Percentiles rank a stretch among this genome's conserved stretches.
Conservation (phyloP, 2,888 invertebrate species). For the Mesodorylaimus sp. region DNA sequence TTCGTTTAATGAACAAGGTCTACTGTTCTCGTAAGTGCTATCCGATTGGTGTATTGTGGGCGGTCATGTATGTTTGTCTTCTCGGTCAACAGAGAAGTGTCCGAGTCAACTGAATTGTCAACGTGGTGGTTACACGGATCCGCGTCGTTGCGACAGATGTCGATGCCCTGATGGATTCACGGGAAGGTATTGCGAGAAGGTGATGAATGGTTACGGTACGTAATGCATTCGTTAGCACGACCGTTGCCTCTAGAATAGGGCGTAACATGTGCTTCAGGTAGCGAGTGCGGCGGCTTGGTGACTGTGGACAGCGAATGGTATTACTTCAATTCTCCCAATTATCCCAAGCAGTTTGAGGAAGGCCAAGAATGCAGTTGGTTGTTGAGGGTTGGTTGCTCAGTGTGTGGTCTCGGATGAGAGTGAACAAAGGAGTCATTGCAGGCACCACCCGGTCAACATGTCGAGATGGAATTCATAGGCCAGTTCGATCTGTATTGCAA, state of each 20-base stretch:
- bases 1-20: slow-evolving; percentile 26
- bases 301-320: slow-evolving; percentile 11
- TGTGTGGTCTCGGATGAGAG: background rate
- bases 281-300: slow-evolving; percentile 25
- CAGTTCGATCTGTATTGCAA: slow-evolving; percentile 31
- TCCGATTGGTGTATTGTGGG: background rate
- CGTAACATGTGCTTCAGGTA: slow-evolving; percentile 17
- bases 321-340: slow-evolving; percentile 23
- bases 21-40: slow-evolving; percentile 10
- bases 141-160: slow-evolving; percentile 24
- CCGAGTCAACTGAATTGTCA: slow-evolving; percentile 22
- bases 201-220: slow-evolving; percentile 26
- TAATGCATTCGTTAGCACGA: background rate
- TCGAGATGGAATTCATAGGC: slow-evolving; percentile 26
- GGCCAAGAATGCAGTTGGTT: slow-evolving; percentile 30
- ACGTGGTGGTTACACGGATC: slow-evolving; percentile 30
- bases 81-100: slow-evolving; percentile 16
- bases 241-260: too few species aligned
- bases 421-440: slow-evolving; percentile 3
- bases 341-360: slow-evolving; percentile 26
- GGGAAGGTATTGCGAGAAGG: slow-evolving; percentile 23
- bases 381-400: slow-evolving; percentile 12
- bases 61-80: background rate
- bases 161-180: slow-evolving; percentile 31
- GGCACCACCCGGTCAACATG: slow-evolving; percentile 25